Evolutionary conservation across 2,797 vertebrate species (phyloP).

Genomic region (Mormyrops attenuatus): DNA sequence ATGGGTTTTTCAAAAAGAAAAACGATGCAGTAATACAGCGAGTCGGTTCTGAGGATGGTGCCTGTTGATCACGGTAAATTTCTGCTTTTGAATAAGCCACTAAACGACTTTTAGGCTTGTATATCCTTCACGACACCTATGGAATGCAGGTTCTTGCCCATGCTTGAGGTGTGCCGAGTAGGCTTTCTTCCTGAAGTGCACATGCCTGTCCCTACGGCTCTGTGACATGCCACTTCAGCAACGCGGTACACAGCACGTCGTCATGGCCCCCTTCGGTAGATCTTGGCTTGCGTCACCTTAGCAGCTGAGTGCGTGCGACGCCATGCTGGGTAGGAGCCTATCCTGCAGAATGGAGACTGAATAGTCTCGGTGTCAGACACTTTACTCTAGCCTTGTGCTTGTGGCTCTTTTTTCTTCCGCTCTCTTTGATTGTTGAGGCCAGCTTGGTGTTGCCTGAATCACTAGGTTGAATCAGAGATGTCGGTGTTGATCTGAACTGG

Average conservation of each 20-base stretch:
- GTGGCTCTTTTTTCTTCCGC: background rate
- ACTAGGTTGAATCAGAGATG: background rate
- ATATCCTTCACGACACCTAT: background rate
- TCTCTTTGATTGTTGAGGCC: background rate
- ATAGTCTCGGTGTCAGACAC: background rate
- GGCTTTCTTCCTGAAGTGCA: background rate
- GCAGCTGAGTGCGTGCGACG: background rate
- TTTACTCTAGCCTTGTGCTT: background rate
- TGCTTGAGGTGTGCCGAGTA: background rate
- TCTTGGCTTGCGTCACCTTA: background rate
- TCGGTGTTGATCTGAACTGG: background rate
- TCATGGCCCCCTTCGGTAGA: background rate
- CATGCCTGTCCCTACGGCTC: background rate
- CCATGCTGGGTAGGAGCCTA: background rate
- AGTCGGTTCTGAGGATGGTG: background rate
- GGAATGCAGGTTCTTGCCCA: background rate
- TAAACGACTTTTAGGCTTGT: background rate
- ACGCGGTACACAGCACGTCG: no score
- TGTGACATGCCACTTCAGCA: background rate
- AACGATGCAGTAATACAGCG: background rate
- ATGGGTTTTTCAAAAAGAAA: background rate
- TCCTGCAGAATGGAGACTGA: background rate
- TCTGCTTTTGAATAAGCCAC: background rate
- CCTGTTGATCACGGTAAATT: background rate
- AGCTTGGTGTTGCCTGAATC: background rate